Evolutionary conservation across 2,113 vertebrate species (phyloP).

Genomic region (Hiodon alosoides): DNA sequence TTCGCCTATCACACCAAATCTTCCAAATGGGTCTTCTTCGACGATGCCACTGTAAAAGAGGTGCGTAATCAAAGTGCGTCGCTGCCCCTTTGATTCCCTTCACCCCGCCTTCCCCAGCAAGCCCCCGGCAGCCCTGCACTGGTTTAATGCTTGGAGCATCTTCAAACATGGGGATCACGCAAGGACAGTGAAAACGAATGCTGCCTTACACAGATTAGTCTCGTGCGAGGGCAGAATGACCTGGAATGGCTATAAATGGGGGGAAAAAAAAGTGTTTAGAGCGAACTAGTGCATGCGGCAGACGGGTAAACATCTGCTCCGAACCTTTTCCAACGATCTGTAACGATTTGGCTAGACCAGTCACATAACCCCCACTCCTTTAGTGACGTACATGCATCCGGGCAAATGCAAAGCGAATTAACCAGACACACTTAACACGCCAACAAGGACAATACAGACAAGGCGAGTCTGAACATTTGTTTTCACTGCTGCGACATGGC

Average conservation of each 20-base stretch:
- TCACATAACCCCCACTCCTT: not conserved
- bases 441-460: not conserved
- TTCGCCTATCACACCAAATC: slow-evolving; percentile 93
- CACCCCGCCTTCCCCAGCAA: not conserved
- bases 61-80: slow-evolving; percentile 47
- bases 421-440: not conserved
- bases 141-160: not conserved
- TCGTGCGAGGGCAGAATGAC: not conserved
- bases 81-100: not conserved
- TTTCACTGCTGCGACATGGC: not conserved
- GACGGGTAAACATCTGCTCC: slow-evolving; percentile 6
- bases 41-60: slow-evolving; percentile 98
- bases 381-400: not conserved
- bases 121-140: not conserved
- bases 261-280: not conserved
- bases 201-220: slow-evolving; percentile 2
- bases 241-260: not conserved
- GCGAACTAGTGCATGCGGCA: not conserved
- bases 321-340: not conserved
- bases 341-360: not conserved
- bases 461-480: not conserved
- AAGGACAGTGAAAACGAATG: not conserved
- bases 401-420: not conserved
- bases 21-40: slow-evolving; percentile 94
- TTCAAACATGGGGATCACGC: not conserved